These are phyloP conservation scores for Xylota segnis DNA, from an alignment of 2,888 invertebrate species.

Conservation along the genomic window DNA sequence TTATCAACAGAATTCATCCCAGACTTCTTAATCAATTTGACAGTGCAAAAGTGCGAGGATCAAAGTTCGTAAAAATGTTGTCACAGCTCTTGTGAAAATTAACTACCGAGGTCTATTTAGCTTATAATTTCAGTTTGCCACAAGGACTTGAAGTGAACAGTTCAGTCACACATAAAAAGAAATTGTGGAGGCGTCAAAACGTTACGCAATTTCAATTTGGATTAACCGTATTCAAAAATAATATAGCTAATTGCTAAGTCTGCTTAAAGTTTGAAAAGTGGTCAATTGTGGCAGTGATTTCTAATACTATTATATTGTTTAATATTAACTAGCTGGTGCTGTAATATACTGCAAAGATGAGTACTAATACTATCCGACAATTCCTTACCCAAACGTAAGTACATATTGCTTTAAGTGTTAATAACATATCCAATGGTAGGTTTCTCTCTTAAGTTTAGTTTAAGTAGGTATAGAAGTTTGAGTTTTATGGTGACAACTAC, in stretches of 20 bases:
- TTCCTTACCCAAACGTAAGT: conserved; percentile 38
- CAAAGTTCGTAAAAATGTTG: conserved; percentile 33
- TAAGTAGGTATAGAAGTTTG: too few relatives aligned
- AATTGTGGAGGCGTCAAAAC: conserved; percentile 10
- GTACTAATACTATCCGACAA: conserved; percentile 10
- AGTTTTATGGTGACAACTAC: too few relatives aligned
- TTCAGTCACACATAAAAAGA: conserved; percentile 2
- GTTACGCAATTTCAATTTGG: conserved; percentile 13
- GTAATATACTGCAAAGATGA: conserved; percentile 6
- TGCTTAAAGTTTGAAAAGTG: not conserved
- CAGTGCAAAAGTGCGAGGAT: conserved; percentile 39
- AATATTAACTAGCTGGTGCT: not conserved
- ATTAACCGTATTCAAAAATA: not conserved
- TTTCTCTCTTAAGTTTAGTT: too few relatives aligned
- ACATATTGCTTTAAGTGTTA: conserved; percentile 63
- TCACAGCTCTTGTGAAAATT: conserved; percentile 10
- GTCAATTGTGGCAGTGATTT: conserved; percentile 12
- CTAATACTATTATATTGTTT: not conserved
- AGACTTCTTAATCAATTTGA: conserved; percentile 31
- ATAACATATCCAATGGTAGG: conserved; percentile 46
- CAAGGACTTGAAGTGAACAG: conserved; percentile 31
- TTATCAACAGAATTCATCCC: conserved; percentile 20
- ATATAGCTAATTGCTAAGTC: not conserved
- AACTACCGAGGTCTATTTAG: conserved; percentile 7
- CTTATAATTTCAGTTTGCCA: conserved; percentile 24